Percentiles rank a stretch among this genome's conserved stretches.
Evolutionary conservation across 2,113 vertebrate species (phyloP).

Genomic region (Phodopus roborovskii): DNA sequence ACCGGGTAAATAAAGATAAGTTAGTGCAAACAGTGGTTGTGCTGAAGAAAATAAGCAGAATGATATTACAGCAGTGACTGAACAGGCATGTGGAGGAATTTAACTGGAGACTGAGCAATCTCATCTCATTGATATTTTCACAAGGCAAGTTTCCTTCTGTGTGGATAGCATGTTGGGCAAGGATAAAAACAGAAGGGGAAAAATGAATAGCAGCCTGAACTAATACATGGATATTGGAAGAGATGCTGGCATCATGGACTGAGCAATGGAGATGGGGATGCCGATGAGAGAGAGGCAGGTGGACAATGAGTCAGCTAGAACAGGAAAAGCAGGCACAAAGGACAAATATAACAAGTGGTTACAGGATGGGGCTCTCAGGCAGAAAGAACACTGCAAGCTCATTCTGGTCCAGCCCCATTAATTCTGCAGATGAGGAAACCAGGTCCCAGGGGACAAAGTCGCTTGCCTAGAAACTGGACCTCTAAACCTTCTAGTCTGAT

Average conservation of each 20-base stretch:
- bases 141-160: not conserved
- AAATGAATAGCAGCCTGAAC: not conserved
- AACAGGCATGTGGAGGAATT: not conserved
- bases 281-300: not conserved
- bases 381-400: constrained; percentile 21
- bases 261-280: not conserved
- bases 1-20: not conserved
- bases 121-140: not conserved
- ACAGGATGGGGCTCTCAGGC: not conserved
- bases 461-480: not conserved
- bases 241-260: not conserved
- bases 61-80: not conserved
- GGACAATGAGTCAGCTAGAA: constrained; percentile 20
- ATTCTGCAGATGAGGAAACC: constrained; percentile 35
- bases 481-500: not conserved
- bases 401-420: not conserved
- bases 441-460: not conserved
- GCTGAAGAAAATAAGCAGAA: not conserved
- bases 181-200: not conserved
- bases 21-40: not conserved
- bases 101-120: not conserved
- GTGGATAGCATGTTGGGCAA: not conserved
- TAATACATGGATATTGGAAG: fast-evolving
- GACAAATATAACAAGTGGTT: not conserved
- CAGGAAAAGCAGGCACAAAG: constrained; percentile 45